Base-by-base conservation (phyloP, 2,888 invertebrate genomes). In the Eueremaeus valkanovi region DNA sequence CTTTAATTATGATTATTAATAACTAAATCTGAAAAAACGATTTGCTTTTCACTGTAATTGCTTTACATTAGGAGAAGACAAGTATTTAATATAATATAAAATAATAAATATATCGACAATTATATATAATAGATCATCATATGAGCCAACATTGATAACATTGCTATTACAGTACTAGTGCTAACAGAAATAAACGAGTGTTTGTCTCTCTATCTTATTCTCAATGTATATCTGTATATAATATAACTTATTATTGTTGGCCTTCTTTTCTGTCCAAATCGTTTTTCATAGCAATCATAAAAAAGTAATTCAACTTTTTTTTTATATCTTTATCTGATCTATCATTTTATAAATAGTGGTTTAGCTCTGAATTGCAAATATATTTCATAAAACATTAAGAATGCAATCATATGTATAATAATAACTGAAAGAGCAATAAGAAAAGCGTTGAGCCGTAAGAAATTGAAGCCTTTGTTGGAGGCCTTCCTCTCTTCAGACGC, bases 1-100 rank as follows among this genome's bases (percentile, higher is more conserved):
- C 33, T 61, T 61, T n/a, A 68, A 33, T 68, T 33, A 68, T 68
- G 21, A 68, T 68, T 68, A 68, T 68, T 68, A 68, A 68, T 68
- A 36, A 68, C 68, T 68, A 68, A 40, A 40, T 40, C 21, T 13
- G 11, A 1, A 21, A 33, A n/a, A 68, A 68, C 33, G n/a, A 33
- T 61, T 55, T 5, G 55, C 24, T 55, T 24, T 2, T 21, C 24
- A 2, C 42, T 24, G 18, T 1, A 33, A 36, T 16, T 3, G 21
- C 11, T 36, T 63, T n/a, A 31, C 29, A 21, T 36, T 68, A 16
- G n/a, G n/a, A n/a, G n/a, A n/a, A 68, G n/a, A 36, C n/a, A 68
- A 33, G 40, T 18, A 68, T 68, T 33, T 21, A 29, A 13, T 63
- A 63, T 55, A 11, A 27, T 3, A 55, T 24, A 24, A 1, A 21